Conservation (phyloP, 53 echinoderm and acorn worm genomes). For the Paracentrotus lividus region DNA sequence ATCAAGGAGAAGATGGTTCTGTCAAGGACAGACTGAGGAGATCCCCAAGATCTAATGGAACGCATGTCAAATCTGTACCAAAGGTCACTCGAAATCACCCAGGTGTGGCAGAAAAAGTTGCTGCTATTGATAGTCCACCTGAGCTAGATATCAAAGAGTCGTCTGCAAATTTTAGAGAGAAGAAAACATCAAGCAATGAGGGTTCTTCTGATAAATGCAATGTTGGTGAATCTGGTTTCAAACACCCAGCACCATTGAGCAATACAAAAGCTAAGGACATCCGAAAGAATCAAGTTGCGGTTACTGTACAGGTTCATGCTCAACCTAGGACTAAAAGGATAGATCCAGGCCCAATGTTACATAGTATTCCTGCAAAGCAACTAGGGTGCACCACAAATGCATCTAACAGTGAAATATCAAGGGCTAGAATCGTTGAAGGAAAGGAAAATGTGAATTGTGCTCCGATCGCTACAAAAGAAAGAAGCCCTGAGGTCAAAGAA, state of each 20-base stretch:
- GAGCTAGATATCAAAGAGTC: neutral
- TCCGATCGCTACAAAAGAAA: neutral
- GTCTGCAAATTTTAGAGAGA: neutral
- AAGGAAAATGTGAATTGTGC: neutral
- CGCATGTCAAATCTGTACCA: neutral
- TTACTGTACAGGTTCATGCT: constrained; percentile 14
- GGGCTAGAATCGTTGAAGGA: neutral
- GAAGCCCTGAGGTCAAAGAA: neutral
- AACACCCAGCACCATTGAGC: neutral
- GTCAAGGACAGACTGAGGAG: neutral
- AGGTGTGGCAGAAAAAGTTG: neutral
- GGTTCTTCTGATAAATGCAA: neutral
- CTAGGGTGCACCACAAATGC: neutral
- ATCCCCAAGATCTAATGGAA: neutral
- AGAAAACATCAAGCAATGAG: neutral
- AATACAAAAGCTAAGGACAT: neutral
- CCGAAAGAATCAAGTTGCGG: constrained; percentile 20
- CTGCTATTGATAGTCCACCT: neutral
- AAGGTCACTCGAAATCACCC: neutral
- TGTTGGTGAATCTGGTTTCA: neutral
- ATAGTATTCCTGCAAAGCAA: neutral
- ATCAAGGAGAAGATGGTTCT: neutral
- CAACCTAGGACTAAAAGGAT: neutral
- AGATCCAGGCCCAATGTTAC: neutral
- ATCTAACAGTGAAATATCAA: neutral